A percentile compares a stretch with the other conserved stretches of the same genome.
These are phyloP conservation scores for Alca torda DNA, from an alignment of 2,797 vertebrate genomes.

Conservation along the genomic window DNA sequence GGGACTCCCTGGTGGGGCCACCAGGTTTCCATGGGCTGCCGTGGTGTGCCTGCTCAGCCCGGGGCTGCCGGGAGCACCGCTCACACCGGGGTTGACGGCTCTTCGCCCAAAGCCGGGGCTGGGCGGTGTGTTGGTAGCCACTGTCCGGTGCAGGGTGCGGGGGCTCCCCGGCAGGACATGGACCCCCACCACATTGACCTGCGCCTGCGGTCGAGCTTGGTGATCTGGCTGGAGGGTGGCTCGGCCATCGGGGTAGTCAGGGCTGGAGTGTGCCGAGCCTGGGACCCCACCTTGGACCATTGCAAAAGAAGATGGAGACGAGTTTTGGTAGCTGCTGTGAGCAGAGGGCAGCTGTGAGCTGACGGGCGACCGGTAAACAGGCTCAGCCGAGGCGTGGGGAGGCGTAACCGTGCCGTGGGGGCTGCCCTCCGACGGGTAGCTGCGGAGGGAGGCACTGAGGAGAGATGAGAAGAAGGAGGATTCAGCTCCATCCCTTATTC, in stretches of 20 bases:
- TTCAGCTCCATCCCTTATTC: fast-evolving
- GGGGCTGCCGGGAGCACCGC: slow-evolving; percentile 68
- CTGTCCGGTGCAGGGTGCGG: slow-evolving; percentile 89
- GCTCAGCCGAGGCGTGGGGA: slow-evolving; percentile 81
- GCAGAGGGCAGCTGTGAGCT: slow-evolving; percentile 79
- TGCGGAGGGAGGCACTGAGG: slow-evolving; percentile 74
- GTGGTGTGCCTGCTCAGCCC: slow-evolving; percentile 68
- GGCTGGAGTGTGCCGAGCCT: slow-evolving; percentile 49
- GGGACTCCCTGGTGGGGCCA: slow-evolving; percentile 80
- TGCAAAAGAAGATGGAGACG: slow-evolving; percentile 66
- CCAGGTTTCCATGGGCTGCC: slow-evolving; percentile 76
- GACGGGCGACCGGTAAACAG: slow-evolving; percentile 75
- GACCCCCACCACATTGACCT: slow-evolving; percentile 73
- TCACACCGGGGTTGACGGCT: slow-evolving; percentile 63
- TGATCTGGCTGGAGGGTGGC: slow-evolving; percentile 22
- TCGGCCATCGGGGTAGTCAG: slow-evolving; percentile 73
- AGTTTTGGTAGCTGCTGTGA: slow-evolving; percentile 77
- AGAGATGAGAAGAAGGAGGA: background rate
- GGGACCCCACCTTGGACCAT: slow-evolving; percentile 22
- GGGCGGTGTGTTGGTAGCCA: slow-evolving; percentile 90
- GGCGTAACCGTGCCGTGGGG: slow-evolving; percentile 78
- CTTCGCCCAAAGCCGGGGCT: slow-evolving; percentile 80
- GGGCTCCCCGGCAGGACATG: slow-evolving; percentile 81
- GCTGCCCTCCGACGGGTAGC: slow-evolving; percentile 80
- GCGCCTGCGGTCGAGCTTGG: slow-evolving; percentile 66